Evolutionary conservation across 2,888 invertebrate species (phyloP).

Genomic region (Drosophila niveifrons): DNA sequence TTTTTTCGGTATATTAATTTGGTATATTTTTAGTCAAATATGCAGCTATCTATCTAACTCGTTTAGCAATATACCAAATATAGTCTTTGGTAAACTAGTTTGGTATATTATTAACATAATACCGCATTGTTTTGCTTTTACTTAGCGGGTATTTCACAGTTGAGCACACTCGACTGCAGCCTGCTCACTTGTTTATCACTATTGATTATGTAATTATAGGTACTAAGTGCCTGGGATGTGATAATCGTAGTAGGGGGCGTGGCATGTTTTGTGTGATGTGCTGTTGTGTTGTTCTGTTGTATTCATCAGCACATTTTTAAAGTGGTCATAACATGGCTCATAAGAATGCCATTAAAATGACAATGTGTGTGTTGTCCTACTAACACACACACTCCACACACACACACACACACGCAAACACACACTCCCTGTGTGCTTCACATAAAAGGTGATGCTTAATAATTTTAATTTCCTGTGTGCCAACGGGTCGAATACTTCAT

Average conservation of each 20-base stretch:
- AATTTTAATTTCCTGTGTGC: slow-evolving; percentile 69
- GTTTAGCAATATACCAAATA: no score
- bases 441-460: slow-evolving; percentile 57
- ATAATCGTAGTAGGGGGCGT: no score
- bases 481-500: slow-evolving; percentile 65
- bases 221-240: background rate
- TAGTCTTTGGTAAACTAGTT: no score
- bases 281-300: slow-evolving; percentile 22
- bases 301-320: slow-evolving; percentile 40
- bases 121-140: no score
- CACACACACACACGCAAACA: background rate
- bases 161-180: no score
- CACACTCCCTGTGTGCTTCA: background rate
- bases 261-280: slow-evolving; percentile 15
- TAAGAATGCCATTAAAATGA: slow-evolving; percentile 45
- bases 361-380: slow-evolving; percentile 45
- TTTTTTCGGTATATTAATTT: no score
- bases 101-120: no score
- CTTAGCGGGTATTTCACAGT: no score
- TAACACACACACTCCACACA: slow-evolving; percentile 13
- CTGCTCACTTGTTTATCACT: slow-evolving; percentile 15
- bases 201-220: slow-evolving; percentile 41
- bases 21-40: no score
- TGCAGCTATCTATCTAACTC: no score
- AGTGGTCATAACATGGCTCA: slow-evolving; percentile 37